Conservation (phyloP, 30 jellyfish, hydroid and myxozoan genomes). For the Clytia hemisphaerica region DNA sequence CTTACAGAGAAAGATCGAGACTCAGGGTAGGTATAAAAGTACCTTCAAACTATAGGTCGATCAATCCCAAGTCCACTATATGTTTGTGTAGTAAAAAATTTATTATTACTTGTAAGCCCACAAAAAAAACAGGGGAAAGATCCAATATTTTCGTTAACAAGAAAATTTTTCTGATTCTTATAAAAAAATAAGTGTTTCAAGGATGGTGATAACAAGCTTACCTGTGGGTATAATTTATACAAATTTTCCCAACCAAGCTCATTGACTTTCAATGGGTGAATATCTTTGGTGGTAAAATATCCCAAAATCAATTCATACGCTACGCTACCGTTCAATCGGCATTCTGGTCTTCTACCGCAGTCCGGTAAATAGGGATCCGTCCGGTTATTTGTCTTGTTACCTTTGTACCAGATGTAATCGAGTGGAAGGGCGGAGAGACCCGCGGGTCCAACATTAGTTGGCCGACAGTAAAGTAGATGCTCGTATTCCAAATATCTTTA, state of each 20-base stretch:
- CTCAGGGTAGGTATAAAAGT: no score
- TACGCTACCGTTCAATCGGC: slow-evolving; percentile 57
- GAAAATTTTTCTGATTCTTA: no score
- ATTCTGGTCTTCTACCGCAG: slow-evolving; percentile 16
- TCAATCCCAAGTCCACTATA: no score
- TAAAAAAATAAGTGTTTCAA: no score
- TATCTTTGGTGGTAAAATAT: slow-evolving; percentile 74
- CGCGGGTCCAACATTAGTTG: slow-evolving; percentile 59
- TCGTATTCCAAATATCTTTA: slow-evolving; percentile 65
- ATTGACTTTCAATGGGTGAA: slow-evolving; percentile 60
- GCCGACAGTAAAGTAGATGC: slow-evolving; percentile 88
- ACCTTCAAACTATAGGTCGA: no score
- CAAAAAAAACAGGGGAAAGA: no score
- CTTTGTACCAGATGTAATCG: slow-evolving; percentile 54
- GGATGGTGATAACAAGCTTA: no score
- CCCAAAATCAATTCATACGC: slow-evolving; percentile 73
- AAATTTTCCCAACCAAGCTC: slow-evolving; percentile 73
- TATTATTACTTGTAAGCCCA: no score
- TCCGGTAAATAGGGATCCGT: slow-evolving; percentile 52
- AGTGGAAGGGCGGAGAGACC: slow-evolving; percentile 88
- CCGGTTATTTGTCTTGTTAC: slow-evolving; percentile 7
- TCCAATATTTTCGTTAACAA: no score
- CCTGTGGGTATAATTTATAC: slow-evolving; percentile 79
- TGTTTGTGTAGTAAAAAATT: no score
- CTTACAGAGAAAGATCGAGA: no score